Base-by-base conservation (phyloP, 2,888 invertebrate genomes). In the Andricus curvator region DNA sequence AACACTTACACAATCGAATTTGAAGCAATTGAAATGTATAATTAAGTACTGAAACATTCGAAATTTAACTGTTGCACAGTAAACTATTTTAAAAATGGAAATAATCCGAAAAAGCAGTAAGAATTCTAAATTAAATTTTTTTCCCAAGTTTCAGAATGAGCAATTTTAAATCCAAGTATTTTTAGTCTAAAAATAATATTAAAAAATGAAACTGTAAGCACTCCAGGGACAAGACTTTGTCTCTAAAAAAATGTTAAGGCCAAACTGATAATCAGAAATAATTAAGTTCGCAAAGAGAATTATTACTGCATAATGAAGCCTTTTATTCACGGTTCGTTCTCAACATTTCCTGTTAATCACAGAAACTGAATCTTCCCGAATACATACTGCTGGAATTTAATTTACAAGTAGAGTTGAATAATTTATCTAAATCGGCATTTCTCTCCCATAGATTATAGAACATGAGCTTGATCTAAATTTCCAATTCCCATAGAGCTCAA, bases 401-500 rank as follows among this genome's bases (percentile, higher is more conserved):
- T 56, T 25, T 29, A 74, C 13, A 33, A 20, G 15, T 4, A 60
- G n/a, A 5, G 17, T 70, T 68, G 22, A 60, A 60, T 22, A 60
- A 60, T 48, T 66, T 66, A 66, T 65, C 33, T 33, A 20, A 65
- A 70, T 48, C 67, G 25, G 67, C n/a, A 56, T 67, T 62, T 70
- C 41, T 67, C 67, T 62, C 41, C 20, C 51, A n/a, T 48, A 79
- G 29, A 74, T 56, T 56, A 51, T 51, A 80, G 33, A 74, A 74
- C 74, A 56, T 56, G 56, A 74, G 70, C 56, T 74, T 37, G 56
- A 56, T 74, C 74, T 74, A 2, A 74, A 74, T 74, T 74, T 74
- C 74, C 74, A 33, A 74, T 74, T 74, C 56, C 74, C 56, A 56
- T 33, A 11, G 74, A 29, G 33, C 33, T 74, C 56, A 33, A 60